phyloP scores from a whole-genome alignment of 1,140 invertebrate genomes.

The Drosophila funebris region DNA sequence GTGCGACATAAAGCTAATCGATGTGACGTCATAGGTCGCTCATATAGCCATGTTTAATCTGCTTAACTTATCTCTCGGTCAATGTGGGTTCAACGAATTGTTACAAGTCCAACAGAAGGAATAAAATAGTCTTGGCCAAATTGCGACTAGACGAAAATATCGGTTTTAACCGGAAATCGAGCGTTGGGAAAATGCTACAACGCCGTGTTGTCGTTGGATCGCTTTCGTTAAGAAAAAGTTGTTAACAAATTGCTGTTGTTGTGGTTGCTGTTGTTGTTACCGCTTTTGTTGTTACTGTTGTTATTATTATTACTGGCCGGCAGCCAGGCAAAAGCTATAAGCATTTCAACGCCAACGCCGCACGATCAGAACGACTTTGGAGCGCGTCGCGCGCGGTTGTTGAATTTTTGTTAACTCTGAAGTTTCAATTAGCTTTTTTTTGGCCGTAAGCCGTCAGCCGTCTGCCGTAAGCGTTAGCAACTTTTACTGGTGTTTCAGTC shows the following conservation, averaged over 20 bases:
- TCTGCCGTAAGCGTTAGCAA: conserved; percentile 18
- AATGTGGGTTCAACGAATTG: conserved; percentile 37
- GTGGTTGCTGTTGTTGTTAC: conserved; percentile 14
- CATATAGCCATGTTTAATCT: conserved; percentile 19
- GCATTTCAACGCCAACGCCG: conserved; percentile 50
- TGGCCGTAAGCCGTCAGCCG: neutral
- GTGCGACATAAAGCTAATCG: neutral
- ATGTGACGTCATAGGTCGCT: conserved; percentile 61
- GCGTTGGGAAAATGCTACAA: conserved; percentile 24
- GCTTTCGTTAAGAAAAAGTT: conserved; percentile 75
- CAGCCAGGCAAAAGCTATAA: conserved; percentile 70
- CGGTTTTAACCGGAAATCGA: conserved; percentile 73
- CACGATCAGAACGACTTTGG: conserved; percentile 79
- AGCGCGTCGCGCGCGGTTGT: conserved; percentile 76
- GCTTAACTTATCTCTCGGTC: conserved; percentile 24
- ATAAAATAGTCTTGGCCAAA: conserved; percentile 28
- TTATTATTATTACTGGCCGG: conserved; percentile 37
- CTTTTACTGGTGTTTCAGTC: conserved; percentile 1
- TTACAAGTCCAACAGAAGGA: conserved; percentile 29
- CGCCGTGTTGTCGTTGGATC: conserved; percentile 10
- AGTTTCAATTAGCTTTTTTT: neutral
- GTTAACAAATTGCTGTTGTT: conserved; percentile 59
- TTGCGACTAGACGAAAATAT: conserved; percentile 38
- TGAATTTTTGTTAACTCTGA: conserved; percentile 33
- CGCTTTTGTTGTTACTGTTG: conserved; percentile 9